Evolutionary conservation across 1,140 invertebrate species (phyloP).

Genomic region (Hermetia illucens): DNA sequence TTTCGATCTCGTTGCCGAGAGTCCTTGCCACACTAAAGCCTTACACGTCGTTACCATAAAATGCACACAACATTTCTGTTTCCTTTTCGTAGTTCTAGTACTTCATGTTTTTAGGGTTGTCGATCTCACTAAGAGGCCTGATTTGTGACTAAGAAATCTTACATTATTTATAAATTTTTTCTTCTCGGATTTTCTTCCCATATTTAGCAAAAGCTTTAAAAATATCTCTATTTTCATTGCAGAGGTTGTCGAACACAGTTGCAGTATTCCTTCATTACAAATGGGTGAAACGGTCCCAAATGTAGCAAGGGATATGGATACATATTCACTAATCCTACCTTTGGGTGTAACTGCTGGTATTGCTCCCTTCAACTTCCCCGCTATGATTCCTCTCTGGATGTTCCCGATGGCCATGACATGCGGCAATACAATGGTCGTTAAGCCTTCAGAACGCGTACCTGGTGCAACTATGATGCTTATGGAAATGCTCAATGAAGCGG

Average conservation of each 20-base stretch:
- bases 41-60: too few species aligned
- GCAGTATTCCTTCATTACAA: constrained; percentile 79
- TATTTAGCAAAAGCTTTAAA: too few species aligned
- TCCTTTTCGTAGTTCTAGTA: too few species aligned
- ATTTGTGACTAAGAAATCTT: too few species aligned
- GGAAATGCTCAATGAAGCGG: constrained; percentile 78
- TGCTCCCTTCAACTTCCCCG: constrained; percentile 92
- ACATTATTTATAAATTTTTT: constrained; percentile 3
- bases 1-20: too few species aligned
- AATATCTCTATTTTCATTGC: constrained; percentile 18
- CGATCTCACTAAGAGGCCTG: too few species aligned
- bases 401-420: constrained; percentile 90
- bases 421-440: constrained; percentile 66
- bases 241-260: constrained; percentile 96
- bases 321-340: constrained; percentile 75
- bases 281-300: constrained; percentile 86
- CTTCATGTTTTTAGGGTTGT: too few species aligned
- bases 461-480: constrained; percentile 90
- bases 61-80: too few species aligned
- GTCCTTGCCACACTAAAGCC: too few species aligned
- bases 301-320: constrained; percentile 89
- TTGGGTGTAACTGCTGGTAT: constrained; percentile 48
- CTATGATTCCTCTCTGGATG: constrained; percentile 99
- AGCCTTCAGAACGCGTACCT: constrained; percentile 95
- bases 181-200: constrained; percentile 8